Conservation (phyloP, 2,888 invertebrate species). For the Melanargia galathea region DNA sequence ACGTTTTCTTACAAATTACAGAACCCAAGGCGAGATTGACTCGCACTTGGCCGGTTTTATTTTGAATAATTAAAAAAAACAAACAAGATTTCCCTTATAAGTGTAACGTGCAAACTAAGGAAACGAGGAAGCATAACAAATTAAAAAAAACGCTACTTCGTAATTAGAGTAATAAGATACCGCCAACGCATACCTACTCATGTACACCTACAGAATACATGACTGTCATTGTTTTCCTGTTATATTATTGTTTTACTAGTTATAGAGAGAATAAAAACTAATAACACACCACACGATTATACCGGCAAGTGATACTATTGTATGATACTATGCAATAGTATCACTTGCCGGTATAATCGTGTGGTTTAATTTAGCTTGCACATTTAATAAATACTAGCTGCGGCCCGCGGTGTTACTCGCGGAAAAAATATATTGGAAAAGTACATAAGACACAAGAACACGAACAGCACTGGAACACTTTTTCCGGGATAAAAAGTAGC, state of each 20-base stretch:
- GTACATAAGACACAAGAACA: too few species aligned
- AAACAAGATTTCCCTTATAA: not conserved
- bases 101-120: not conserved
- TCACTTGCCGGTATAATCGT: not conserved
- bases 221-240: conserved; percentile 35
- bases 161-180: conserved; percentile 31
- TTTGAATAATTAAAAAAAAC: not conserved
- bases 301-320: not conserved
- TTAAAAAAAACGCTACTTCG: conserved; percentile 20
- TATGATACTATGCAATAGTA: not conserved
- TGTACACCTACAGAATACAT: conserved; percentile 1
- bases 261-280: not conserved
- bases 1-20: too few species aligned
- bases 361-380: not conserved
- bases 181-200: conserved; percentile 3
- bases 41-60: too few species aligned
- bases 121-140: not conserved
- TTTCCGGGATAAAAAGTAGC: too few species aligned
- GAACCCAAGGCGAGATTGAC: too few species aligned
- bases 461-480: too few species aligned
- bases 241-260: not conserved
- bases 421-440: too few species aligned
- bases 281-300: not conserved
- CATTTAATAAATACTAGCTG: not conserved
- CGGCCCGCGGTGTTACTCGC: too few species aligned